Percentiles rank a stretch among this genome's conserved stretches.
phyloP scores from a whole-genome alignment of 2,797 vertebrate genomes.

The Fistularia commersonii region DNA sequence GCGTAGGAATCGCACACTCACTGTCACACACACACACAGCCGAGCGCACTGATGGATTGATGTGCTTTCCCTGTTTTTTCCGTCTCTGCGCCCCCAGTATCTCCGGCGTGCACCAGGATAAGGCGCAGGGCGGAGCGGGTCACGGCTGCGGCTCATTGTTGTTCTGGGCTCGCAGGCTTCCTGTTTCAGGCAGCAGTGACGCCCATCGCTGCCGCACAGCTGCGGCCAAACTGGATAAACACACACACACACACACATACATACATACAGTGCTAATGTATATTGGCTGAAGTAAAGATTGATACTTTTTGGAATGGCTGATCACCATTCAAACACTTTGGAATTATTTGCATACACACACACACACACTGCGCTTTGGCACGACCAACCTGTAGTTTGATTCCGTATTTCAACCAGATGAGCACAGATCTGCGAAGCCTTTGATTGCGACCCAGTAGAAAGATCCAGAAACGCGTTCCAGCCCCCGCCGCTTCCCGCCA shows the following conservation, averaged over 20 bases:
- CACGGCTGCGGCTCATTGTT: constrained; percentile 77
- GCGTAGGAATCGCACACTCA: too few relatives aligned
- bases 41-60: constrained; percentile 26
- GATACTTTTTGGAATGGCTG: constrained; percentile 11
- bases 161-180: constrained; percentile 74
- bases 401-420: constrained; percentile 41
- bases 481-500: constrained; percentile 9
- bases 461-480: constrained; percentile 19
- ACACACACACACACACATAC: constrained; percentile 16
- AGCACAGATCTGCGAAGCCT: constrained; percentile 43
- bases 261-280: constrained; percentile 30
- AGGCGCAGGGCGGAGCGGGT: constrained; percentile 66
- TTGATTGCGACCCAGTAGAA: constrained; percentile 31
- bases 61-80: constrained; percentile 46
- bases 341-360: neutral
- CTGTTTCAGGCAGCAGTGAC: constrained; percentile 67
- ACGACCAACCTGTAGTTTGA: constrained; percentile 23
- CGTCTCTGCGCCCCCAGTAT: constrained; percentile 23
- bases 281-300: constrained; percentile 5
- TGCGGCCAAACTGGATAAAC: constrained; percentile 44
- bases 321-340: constrained; percentile 2
- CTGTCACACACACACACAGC: too few relatives aligned
- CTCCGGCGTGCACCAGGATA: constrained; percentile 37
- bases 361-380: constrained; percentile 11
- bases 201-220: constrained; percentile 65